phyloP scores from a whole-genome alignment of 53 echinoderm and acorn worm species.

The Holothuria leucospilota region DNA sequence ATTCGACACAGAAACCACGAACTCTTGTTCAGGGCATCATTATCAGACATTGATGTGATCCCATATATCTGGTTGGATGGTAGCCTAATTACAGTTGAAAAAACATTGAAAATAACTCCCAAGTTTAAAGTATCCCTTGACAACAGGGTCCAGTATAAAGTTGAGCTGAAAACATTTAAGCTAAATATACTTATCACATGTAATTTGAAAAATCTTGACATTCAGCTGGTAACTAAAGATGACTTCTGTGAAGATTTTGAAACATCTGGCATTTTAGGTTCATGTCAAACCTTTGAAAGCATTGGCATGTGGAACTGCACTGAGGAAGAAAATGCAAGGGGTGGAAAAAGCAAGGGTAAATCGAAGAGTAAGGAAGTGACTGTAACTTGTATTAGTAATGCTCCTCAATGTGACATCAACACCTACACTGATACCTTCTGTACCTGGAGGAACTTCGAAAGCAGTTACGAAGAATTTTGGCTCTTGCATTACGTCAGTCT shows the following conservation, averaged over 20 bases:
- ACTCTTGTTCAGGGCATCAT: constrained; percentile 65
- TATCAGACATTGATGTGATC: neutral
- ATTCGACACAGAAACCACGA: constrained; percentile 46
- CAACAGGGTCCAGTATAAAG: constrained; percentile 61
- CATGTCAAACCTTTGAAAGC: constrained; percentile 67
- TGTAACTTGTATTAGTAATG: constrained; percentile 61
- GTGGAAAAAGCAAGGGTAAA: neutral
- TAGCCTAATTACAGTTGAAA: constrained; percentile 55
- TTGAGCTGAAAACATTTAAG: constrained; percentile 54
- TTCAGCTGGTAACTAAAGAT: constrained; percentile 59
- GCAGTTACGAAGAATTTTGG: constrained; percentile 43
- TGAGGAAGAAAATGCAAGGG: neutral
- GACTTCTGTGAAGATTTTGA: constrained; percentile 57
- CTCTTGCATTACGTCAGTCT: constrained; percentile 62
- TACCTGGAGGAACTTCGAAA: constrained; percentile 22
- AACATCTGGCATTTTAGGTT: constrained; percentile 62
- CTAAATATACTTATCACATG: constrained; percentile 61
- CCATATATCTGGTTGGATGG: constrained; percentile 70
- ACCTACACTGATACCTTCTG: constrained; percentile 59
- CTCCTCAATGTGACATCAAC: constrained; percentile 64
- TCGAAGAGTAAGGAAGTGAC: constrained; percentile 1
- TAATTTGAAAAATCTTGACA: constrained; percentile 65
- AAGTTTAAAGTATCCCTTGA: constrained; percentile 58
- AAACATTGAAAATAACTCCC: constrained; percentile 51
- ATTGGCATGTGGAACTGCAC: constrained; percentile 64